Conservation (phyloP, 2,888 invertebrate species). For the Girardia tigrina region DNA sequence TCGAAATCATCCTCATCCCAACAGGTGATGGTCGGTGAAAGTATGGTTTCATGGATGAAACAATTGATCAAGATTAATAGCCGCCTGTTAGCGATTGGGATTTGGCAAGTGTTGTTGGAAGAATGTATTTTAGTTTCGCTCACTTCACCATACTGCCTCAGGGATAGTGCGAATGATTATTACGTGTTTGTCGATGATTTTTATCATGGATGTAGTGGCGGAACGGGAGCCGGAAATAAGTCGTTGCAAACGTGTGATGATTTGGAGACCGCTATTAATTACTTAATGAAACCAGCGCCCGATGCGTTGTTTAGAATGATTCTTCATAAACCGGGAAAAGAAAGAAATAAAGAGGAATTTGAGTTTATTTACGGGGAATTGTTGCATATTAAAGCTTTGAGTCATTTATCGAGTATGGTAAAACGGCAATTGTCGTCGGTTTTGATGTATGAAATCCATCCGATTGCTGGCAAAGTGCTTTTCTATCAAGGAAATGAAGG, state of each 20-base stretch:
- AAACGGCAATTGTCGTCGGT: constrained; percentile 67
- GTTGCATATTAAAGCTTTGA: constrained; percentile 65
- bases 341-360: constrained; percentile 64
- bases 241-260: constrained; percentile 58
- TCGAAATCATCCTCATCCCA: neutral
- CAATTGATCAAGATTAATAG: constrained; percentile 57
- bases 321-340: constrained; percentile 62
- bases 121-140: constrained; percentile 59
- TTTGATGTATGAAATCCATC: constrained; percentile 66
- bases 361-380: constrained; percentile 70
- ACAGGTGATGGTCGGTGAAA: constrained; percentile 60
- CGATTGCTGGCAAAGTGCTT: constrained; percentile 65
- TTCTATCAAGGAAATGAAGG: constrained; percentile 73
- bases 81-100: constrained; percentile 62
- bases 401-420: constrained; percentile 67
- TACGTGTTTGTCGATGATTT: constrained; percentile 33
- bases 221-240: neutral
- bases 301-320: constrained; percentile 68
- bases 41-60: constrained; percentile 67
- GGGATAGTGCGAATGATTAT: constrained; percentile 40
- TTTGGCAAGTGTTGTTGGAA: constrained; percentile 70
- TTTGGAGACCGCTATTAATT: constrained; percentile 58
- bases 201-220: neutral
- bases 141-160: constrained; percentile 56
- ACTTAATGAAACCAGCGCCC: constrained; percentile 61